Evolutionary conservation across 2,797 vertebrate genomes (phyloP).

Genomic region (Microctenopoma steveboyesi): DNA sequence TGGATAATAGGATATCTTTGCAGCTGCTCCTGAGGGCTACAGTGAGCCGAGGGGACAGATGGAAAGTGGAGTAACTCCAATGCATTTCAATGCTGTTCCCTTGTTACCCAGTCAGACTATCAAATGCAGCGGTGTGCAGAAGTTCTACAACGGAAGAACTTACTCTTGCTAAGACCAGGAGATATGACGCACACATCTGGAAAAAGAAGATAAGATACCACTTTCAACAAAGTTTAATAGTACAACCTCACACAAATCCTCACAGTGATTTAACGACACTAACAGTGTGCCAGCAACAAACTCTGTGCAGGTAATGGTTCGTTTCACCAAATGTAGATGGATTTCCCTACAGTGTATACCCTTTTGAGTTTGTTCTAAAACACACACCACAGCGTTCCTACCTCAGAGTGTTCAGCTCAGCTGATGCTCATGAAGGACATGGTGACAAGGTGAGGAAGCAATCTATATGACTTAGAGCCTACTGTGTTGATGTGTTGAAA

Average conservation of each 20-base stretch:
- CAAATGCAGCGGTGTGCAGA: slow-evolving; percentile 34
- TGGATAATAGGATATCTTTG: slow-evolving; percentile 53
- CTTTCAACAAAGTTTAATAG: not conserved
- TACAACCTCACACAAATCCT: not conserved
- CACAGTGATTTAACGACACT: not conserved
- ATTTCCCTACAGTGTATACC: not conserved
- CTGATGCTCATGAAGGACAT: not conserved
- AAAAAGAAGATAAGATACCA: slow-evolving; percentile 1
- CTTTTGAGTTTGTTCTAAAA: not conserved
- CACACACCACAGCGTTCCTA: not conserved
- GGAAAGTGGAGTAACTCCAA: slow-evolving; percentile 45
- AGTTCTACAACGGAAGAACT: slow-evolving; percentile 17
- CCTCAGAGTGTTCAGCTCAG: not conserved
- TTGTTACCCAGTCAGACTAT: slow-evolving; percentile 20
- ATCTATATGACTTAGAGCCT: not conserved
- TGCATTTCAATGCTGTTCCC: slow-evolving; percentile 42
- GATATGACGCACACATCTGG: not conserved
- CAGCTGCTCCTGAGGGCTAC: slow-evolving; percentile 34
- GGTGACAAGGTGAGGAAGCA: not conserved
- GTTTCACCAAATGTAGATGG: not conserved
- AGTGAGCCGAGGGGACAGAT: slow-evolving; percentile 44
- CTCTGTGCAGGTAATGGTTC: no score
- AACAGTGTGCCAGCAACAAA: not conserved
- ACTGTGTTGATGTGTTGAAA: not conserved
- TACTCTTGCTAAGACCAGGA: not conserved